Evolutionary conservation across 2,113 vertebrate species (phyloP), one percentile per base, ranked within the genome.

Genomic region (Odocoileus virginianus): DNA sequence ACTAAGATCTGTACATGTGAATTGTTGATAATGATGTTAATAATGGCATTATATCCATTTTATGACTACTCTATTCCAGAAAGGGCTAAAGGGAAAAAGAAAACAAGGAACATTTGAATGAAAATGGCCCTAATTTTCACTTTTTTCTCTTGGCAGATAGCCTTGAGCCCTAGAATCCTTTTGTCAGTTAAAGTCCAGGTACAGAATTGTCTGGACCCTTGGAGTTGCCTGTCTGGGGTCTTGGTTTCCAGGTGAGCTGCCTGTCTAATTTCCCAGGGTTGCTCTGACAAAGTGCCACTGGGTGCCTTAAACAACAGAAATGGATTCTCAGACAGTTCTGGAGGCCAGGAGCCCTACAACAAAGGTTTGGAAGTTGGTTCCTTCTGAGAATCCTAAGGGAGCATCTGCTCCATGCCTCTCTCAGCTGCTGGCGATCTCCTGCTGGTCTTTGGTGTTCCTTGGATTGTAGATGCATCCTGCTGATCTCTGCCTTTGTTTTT

Each of bases 11-110:
- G 6, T 96, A 21, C 94, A 93, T 45, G 61, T 89, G 97, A 97
- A 88, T 98, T 95, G 86, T 83, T 88, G 92, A 97, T 96, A 95
- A 96, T 67, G 74, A 97, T 92, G 97, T 87, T 98, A 97, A 97
- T 93, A 84, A 95, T 90, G 83, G 50, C 89, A 74, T 84, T 81
- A 23, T 55, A 81, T 96, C n/a, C 64, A n/a, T 84, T 98, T 94
- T 96, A 71, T 3, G 17, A 96, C 54, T 94, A 76, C 84, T 94
- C 16, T 83, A 61, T 88, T 92, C 54, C 74, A 95, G 71, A 93
- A 84, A 93, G 54, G 64, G 33, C 74, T 88, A 84, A 89, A 47
- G 14, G 81, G 58, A 81, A 87, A 78, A 87, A n/a, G 87, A 54
- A 81, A 97, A 94, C n/a, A 71, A 96, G 81, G 45, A 82, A 13